These are phyloP conservation scores for Sarotherodon lohbergeri DNA, from an alignment of 2,113 vertebrate genomes.

Conservation along the genomic window DNA sequence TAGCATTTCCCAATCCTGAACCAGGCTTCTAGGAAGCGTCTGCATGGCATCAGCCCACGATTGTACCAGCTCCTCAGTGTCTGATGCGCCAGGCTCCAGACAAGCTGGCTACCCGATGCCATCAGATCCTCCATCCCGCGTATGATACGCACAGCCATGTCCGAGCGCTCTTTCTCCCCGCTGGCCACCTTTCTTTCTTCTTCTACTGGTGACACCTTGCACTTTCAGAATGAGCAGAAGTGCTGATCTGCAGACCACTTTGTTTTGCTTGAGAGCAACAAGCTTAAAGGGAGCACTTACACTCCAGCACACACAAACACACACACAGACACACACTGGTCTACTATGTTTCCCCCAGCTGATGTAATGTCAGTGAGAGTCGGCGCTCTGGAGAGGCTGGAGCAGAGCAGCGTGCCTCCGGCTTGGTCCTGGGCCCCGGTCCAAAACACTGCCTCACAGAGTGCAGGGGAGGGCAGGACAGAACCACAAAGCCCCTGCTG, in stretches of 20 bases:
- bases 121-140: slow-evolving; percentile 87
- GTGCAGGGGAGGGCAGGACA: slow-evolving; percentile 62
- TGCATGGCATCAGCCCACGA: slow-evolving; percentile 80
- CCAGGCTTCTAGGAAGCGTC: slow-evolving; percentile 83
- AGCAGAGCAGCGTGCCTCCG: slow-evolving; percentile 64
- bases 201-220: not conserved
- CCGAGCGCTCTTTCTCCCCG: not conserved
- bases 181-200: not conserved
- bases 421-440: slow-evolving; percentile 75
- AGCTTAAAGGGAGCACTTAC: slow-evolving; percentile 17
- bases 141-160: slow-evolving; percentile 83
- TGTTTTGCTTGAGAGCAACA: slow-evolving; percentile 18
- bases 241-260: not conserved
- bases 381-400: slow-evolving; percentile 57
- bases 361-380: slow-evolving; percentile 64
- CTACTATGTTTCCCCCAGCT: slow-evolving; percentile 45
- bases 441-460: slow-evolving; percentile 73
- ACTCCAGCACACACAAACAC: not conserved
- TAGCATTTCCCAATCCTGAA: slow-evolving; percentile 84
- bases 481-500: slow-evolving; percentile 34
- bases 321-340: not conserved
- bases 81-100: slow-evolving; percentile 84
- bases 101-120: slow-evolving; percentile 80
- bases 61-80: slow-evolving; percentile 84
- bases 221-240: not conserved